Evolutionary conservation across 2,797 vertebrate species (phyloP).

Genomic region (Alectoris magna): DNA sequence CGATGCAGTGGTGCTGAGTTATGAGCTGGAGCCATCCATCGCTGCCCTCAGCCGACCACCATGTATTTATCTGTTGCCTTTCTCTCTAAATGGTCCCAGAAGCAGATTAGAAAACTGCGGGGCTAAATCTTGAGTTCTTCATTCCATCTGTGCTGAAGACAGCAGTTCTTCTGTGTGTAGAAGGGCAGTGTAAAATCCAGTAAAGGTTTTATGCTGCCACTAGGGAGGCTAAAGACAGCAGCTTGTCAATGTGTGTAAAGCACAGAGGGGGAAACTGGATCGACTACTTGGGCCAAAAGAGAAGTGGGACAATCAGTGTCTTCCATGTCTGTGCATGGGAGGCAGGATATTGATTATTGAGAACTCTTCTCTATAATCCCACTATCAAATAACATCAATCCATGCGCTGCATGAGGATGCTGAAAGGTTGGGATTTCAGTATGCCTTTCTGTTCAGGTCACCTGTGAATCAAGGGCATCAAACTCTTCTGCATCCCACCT

Average conservation of each 20-base stretch:
- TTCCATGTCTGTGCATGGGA: background rate
- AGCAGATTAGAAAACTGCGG: background rate
- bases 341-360: background rate
- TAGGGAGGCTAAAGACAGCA: background rate
- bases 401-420: background rate
- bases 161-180: background rate
- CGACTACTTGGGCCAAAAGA: fast-evolving
- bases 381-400: background rate
- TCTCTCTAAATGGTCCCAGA: background rate
- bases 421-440: background rate
- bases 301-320: background rate
- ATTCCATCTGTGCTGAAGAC: background rate
- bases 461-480: background rate
- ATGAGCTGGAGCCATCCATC: background rate
- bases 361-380: background rate
- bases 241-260: background rate
- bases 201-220: background rate
- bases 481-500: background rate
- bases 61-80: background rate
- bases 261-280: background rate
- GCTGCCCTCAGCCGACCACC: background rate
- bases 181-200: background rate
- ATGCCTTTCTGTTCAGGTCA: background rate
- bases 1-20: background rate
- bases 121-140: conserved; percentile 6